Evolutionary conservation across 2,797 vertebrate genomes (phyloP), one percentile per base, ranked within the genome.

Genomic region (Lacerta bilineata): DNA sequence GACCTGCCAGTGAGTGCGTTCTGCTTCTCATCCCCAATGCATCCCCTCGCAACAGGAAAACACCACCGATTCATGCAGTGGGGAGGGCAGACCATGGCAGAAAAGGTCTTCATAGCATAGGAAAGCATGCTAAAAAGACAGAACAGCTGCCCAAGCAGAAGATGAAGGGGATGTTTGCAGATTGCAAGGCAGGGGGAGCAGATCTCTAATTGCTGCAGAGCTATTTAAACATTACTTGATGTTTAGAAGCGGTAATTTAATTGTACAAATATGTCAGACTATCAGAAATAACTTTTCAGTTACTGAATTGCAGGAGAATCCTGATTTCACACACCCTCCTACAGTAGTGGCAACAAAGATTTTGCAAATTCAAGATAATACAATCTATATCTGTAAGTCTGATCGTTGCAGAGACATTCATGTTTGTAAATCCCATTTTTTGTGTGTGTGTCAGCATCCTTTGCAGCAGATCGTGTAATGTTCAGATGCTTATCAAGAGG

Each of bases 171-270:
- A 23, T 13, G 39, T 13, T 27, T 77, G 41, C 29, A 83, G 8
- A 50, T 33, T 50, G 39, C 43, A 68, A n/a, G 20, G 41, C 50
- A 33, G 23, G 4, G 36, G 15, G 18, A 27, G 29, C 17, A 33
- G 29, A 71, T 71, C 25, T 71, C 41, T 33, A 33, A 50, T 23
- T 83, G 15, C 17, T 71, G 8, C 15, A n/a, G 8, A 83, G 68
- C 46, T 55, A 20, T 55, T 80, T 33, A 71, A 79, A 55, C 68
- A 86, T 43, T 29, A 43, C 64, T 80, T 71, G 66, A 11, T 71
- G 55, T 55, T 79, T 79, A 18, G 43, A 71, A 86, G n/a, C 18
- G 17, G 20, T 36, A 69, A 74, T 84, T 84, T 84, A 84, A 85
- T 59, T 46, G 77, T 27, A 9, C 13, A 79, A 71, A 77, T 25